Percentiles rank a stretch among this genome's conserved stretches.
Conservation (phyloP, 1,140 invertebrate genomes). For the Leptinotarsa undecemlineata region DNA sequence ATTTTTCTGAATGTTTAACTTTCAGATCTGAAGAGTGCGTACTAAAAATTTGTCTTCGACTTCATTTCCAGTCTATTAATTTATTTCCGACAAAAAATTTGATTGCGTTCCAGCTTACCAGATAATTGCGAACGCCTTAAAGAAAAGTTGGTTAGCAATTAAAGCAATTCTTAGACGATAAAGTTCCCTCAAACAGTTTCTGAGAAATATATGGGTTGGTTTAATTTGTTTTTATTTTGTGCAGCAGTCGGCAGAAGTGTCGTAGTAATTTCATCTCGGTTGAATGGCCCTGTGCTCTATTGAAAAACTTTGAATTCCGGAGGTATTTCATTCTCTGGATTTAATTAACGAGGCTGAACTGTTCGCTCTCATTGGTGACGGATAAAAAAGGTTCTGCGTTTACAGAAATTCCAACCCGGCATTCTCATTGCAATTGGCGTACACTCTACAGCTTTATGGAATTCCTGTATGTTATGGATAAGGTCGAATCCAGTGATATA, state of each 20-base stretch:
- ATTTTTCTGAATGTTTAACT: no score
- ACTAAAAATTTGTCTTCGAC: no score
- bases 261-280: not conserved
- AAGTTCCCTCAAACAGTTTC: constrained; percentile 5
- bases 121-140: constrained; percentile 1
- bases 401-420: no score
- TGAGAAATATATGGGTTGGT: not conserved
- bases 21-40: no score
- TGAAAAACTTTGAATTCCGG: not conserved
- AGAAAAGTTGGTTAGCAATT: not conserved
- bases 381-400: no score
- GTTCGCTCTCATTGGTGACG: not conserved
- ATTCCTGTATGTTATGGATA: not conserved
- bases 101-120: not conserved
- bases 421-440: no score
- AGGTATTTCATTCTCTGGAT: constrained; percentile 1
- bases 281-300: not conserved
- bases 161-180: not conserved
- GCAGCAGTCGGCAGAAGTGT: constrained; percentile 1
- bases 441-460: not conserved
- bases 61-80: not conserved
- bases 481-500: not conserved
- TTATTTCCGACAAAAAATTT: not conserved
- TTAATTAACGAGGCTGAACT: not conserved
- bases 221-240: constrained; percentile 7